Evolutionary conservation across 64 coral and sea anemone species (phyloP).

Genomic region (Actinia tenebrosa): DNA sequence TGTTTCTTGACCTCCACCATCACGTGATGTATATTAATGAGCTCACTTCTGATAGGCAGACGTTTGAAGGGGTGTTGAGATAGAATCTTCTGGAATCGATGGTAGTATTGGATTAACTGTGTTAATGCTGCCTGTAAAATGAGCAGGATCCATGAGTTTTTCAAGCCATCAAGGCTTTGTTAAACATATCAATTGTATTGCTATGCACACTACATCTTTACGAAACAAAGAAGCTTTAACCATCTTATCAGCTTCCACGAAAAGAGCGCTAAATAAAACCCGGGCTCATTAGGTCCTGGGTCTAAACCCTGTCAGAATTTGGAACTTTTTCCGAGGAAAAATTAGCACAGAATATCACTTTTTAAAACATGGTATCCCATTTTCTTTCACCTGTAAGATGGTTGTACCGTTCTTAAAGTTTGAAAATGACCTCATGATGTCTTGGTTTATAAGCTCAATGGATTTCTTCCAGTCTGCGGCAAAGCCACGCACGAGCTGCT

Average conservation of each 20-base stretch:
- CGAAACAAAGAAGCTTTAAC: too few species aligned
- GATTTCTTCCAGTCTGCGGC: conserved; percentile 95
- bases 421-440: conserved; percentile 97
- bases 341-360: too few species aligned
- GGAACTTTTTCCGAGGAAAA: too few species aligned
- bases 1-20: conserved; percentile 99
- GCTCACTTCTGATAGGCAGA: conserved; percentile 92
- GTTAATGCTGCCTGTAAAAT: conserved; percentile 77
- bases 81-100: conserved; percentile 96
- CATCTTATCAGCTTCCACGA: too few species aligned
- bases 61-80: conserved; percentile 97
- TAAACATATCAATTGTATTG: too few species aligned
- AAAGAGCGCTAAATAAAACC: too few species aligned
- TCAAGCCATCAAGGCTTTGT: too few species aligned
- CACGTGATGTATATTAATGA: conserved; percentile 98
- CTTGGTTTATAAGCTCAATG: conserved; percentile 95
- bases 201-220: too few species aligned
- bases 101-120: conserved; percentile 96
- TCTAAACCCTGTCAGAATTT: not conserved
- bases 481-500: conserved; percentile 92
- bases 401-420: conserved; percentile 98
- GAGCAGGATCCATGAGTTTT: not conserved
- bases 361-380: too few species aligned
- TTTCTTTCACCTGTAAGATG: conserved; percentile 80
- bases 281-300: too few species aligned